Conservation (phyloP, 1,140 invertebrate genomes). For the Anastrepha obliqua region DNA sequence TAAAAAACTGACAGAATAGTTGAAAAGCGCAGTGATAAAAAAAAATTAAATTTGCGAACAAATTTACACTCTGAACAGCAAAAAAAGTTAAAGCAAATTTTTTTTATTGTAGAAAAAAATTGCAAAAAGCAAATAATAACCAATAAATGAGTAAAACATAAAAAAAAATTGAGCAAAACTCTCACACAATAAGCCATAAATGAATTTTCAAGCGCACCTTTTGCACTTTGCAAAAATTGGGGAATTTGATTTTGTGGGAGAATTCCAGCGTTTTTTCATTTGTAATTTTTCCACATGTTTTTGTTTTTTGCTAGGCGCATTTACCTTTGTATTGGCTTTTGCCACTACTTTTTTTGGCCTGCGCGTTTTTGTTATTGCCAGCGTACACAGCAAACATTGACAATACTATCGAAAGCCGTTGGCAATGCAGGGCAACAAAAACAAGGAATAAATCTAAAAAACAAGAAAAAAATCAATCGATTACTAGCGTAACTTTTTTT, state of each 20-base stretch:
- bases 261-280: neutral
- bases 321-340: neutral
- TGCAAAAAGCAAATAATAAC: neutral
- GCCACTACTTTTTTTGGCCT: neutral
- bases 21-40: neutral
- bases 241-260: neutral
- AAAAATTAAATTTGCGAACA: conserved; percentile 9
- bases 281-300: too few relatives aligned
- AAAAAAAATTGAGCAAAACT: neutral
- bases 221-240: neutral
- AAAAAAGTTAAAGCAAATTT: too few relatives aligned
- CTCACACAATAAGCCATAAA: neutral
- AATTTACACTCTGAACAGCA: neutral
- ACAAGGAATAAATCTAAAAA: neutral
- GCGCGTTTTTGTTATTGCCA: neutral
- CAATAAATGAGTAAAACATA: neutral
- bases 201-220: neutral
- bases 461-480: neutral
- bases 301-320: too few relatives aligned
- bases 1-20: neutral
- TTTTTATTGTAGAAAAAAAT: too few relatives aligned
- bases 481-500: neutral
- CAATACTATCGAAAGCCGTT: neutral
- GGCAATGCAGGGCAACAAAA: neutral
- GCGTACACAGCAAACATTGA: neutral